Evolutionary conservation across 2,797 vertebrate species (phyloP).

Genomic region (Channa striata): DNA sequence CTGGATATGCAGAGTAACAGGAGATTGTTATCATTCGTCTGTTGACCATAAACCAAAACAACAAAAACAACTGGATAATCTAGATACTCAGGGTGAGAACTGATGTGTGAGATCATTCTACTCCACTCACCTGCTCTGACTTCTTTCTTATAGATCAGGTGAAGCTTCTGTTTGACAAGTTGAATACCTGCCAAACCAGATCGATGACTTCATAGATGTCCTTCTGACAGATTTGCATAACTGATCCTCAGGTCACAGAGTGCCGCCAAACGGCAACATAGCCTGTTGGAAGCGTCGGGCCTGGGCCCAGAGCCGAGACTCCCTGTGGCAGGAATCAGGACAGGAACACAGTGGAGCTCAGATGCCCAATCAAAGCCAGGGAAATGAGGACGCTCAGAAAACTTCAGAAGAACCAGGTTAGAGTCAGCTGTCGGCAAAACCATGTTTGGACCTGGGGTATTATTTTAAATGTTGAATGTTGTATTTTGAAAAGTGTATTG

Average conservation of each 20-base stretch:
- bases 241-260: conserved; percentile 50
- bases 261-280: conserved; percentile 27
- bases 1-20: background rate
- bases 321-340: conserved; percentile 59
- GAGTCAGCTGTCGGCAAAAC: conserved; percentile 3
- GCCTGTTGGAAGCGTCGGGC: conserved; percentile 65
- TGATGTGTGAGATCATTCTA: background rate
- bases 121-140: background rate
- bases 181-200: conserved; percentile 42
- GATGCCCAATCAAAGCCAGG: conserved; percentile 28
- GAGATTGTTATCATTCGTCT: background rate
- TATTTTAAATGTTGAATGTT: background rate
- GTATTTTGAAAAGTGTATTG: background rate
- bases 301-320: conserved; percentile 77
- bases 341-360: conserved; percentile 20
- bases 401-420: conserved; percentile 64
- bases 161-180: conserved; percentile 35
- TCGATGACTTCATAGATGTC: conserved; percentile 14
- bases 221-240: conserved; percentile 15
- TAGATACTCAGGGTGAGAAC: background rate
- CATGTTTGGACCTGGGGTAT: background rate
- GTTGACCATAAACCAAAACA: background rate
- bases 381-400: conserved; percentile 14
- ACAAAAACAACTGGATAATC: conserved; percentile 2
- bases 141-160: conserved; percentile 18